Evolutionary conservation across 1,140 invertebrate species (phyloP), one percentile per base, ranked within the genome.

Genomic region (Pteromalus puparum): DNA sequence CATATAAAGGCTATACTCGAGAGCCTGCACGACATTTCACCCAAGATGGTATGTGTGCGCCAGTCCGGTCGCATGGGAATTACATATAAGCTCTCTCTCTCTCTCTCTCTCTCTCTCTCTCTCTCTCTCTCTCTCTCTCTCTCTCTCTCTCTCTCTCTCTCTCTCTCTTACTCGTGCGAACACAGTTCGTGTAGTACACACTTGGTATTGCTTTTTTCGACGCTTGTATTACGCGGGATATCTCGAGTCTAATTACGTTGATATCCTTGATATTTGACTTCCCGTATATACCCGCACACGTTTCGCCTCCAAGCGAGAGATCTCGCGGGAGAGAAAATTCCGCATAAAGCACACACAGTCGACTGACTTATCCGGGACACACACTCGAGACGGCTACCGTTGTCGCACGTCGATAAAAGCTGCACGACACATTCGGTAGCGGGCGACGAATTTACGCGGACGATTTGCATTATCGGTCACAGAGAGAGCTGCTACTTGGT

Each of bases 381-480:
- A 38, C 53, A 5, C 10, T 34, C 30, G 10, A 48, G 72, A 42
- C 53, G 28, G 53, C 42, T 13, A 46, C 48, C 74, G 53, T 28
- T 42, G 53, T 28, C 68, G 70, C n/a, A n/a, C n/a, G 21, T 9
- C 30, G 48, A 74, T 75, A 82, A 74, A 61, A 24, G 2, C 67
- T 28, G 67, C 5, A 70, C 24, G 18, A 38, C n/a, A 61, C 15
- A 34, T 73, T 78, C 76, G 65, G 76, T 72, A 83, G 75, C 46
- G 3, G 77, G 28, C 30, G 48, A 74, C 46, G 70, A 80, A 80
- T 75, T 80, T 84, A 74, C 77, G 68, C 34, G 77, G 24, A 72
- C 61, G 82, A 84, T 79, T 79, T 73, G 48, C 76, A 73, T 79
- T 84, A 84, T 79, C 82, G 28, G 38, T 38, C 67, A 13, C 24